These are phyloP conservation scores for Gila orcuttii DNA, from an alignment of 2,113 vertebrate species.

Conservation along the genomic window DNA sequence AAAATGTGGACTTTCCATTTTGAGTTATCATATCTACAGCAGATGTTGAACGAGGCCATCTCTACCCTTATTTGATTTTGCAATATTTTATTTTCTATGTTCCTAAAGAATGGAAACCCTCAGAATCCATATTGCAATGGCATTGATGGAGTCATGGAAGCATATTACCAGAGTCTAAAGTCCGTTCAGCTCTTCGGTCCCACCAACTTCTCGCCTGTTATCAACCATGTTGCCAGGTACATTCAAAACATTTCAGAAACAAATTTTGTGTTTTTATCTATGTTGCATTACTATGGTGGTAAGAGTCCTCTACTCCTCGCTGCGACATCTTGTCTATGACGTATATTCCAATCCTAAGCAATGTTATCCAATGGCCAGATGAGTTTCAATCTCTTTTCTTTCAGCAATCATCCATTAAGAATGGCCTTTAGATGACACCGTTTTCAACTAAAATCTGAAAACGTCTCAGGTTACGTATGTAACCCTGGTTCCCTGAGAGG, in stretches of 20 bases:
- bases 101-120: slow-evolving; percentile 90
- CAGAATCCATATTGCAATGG: slow-evolving; percentile 95
- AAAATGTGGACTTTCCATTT: not conserved
- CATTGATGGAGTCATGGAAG: slow-evolving; percentile 96
- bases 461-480: too few relatives aligned
- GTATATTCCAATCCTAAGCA: too few relatives aligned
- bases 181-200: slow-evolving; percentile 82
- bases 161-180: slow-evolving; percentile 93
- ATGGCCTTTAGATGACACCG: too few relatives aligned
- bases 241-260: not conserved
- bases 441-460: too few relatives aligned
- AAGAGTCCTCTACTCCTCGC: not conserved
- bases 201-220: slow-evolving; percentile 96
- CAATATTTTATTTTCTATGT: not conserved
- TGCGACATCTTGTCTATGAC: too few relatives aligned
- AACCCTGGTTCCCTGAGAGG: too few relatives aligned
- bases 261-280: too few relatives aligned
- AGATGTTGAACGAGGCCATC: not conserved
- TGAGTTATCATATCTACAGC: not conserved
- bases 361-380: too few relatives aligned
- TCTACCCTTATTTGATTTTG: not conserved
- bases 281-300: not conserved
- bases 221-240: slow-evolving; percentile 97
- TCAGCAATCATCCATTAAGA: too few relatives aligned
- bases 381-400: too few relatives aligned